phyloP scores from a whole-genome alignment of 1,140 invertebrate species.

The Potamilus streckersoni region DNA sequence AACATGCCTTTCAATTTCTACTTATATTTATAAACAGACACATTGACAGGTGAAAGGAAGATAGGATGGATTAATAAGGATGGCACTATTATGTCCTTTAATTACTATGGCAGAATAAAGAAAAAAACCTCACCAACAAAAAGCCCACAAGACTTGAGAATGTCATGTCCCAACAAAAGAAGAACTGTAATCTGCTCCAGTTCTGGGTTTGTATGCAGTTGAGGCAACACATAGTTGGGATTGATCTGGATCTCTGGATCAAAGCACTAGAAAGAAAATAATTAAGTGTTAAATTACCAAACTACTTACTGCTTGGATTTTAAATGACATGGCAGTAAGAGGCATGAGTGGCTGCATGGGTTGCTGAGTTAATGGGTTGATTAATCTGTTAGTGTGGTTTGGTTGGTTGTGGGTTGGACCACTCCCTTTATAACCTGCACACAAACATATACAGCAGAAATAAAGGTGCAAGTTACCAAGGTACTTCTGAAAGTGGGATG shows the following conservation, averaged over 20 bases:
- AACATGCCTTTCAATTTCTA: neutral
- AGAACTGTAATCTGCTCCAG: constrained; percentile 60
- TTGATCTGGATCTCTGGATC: constrained; percentile 50
- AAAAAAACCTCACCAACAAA: constrained; percentile 48
- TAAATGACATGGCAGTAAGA: no score
- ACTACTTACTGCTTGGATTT: no score
- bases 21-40: neutral
- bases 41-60: neutral
- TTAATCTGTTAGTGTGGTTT: no score
- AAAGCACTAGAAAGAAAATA: constrained; percentile 46
- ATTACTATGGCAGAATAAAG: neutral
- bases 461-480: no score
- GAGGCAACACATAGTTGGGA: constrained; percentile 45
- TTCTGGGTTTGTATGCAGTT: constrained; percentile 55
- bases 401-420: no score
- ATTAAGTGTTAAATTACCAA: neutral
- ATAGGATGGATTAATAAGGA: neutral
- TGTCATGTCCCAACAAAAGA: constrained; percentile 51
- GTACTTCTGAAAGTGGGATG: no score
- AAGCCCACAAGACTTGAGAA: constrained; percentile 53
- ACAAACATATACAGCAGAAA: no score
- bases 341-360: no score
- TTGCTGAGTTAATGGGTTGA: no score
- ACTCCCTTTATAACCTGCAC: no score
- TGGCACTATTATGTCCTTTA: neutral